Percentiles rank a stretch among this genome's conserved stretches.
phyloP scores from a whole-genome alignment of 2,797 vertebrate genomes.

The Anguilla obscura region DNA sequence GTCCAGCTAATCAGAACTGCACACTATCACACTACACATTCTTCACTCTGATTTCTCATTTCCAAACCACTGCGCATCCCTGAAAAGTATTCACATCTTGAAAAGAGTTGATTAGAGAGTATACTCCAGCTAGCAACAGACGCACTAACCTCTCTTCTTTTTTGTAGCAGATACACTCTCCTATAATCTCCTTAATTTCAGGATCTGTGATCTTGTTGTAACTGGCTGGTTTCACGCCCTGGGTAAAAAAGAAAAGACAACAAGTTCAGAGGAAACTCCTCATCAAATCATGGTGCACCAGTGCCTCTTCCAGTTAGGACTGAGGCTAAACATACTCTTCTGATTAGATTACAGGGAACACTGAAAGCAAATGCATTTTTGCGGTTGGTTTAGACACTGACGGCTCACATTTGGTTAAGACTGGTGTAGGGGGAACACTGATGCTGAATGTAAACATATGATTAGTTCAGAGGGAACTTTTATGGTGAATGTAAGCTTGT shows the following conservation, averaged over 20 bases:
- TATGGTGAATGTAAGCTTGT: neutral
- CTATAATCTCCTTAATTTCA: constrained; percentile 98
- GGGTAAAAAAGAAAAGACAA: constrained; percentile 40
- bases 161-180: constrained; percentile 95
- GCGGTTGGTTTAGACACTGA: neutral
- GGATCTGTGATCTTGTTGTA: constrained; percentile 93
- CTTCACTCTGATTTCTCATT: neutral
- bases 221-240: constrained; percentile 98
- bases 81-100: neutral
- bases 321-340: neutral
- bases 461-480: neutral
- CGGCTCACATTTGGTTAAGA: neutral
- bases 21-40: neutral
- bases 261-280: neutral
- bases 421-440: neutral
- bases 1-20: neutral
- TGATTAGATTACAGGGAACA: neutral
- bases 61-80: neutral
- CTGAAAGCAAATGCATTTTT: neutral
- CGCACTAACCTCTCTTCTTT: constrained; percentile 91
- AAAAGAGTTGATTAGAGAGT: neutral
- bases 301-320: neutral
- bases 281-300: neutral
- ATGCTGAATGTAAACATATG: neutral
- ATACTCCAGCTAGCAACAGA: neutral